A percentile compares a stretch with the other conserved stretches of the same genome.
Conservation (phyloP, 2,113 vertebrate species). For the Stictonetta naevosa region DNA sequence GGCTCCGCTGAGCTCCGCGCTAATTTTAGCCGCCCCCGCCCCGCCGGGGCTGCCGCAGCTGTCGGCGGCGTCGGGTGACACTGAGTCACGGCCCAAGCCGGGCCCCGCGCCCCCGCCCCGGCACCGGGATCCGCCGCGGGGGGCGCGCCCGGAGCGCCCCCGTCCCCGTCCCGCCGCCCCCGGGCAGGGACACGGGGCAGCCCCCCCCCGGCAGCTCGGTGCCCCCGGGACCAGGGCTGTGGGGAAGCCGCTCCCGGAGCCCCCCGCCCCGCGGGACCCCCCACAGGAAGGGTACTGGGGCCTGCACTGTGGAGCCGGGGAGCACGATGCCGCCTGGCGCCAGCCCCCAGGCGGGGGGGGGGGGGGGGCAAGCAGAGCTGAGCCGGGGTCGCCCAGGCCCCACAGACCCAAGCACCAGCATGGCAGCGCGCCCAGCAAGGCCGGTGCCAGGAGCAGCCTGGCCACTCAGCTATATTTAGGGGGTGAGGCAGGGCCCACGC, state of each 20-base stretch:
- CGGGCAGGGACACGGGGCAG: no score
- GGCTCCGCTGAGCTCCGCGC: background rate
- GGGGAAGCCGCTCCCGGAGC: no score
- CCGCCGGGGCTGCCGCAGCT: conserved; percentile 72
- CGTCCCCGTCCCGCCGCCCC: no score
- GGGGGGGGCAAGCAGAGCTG: no score
- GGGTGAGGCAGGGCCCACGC: conserved; percentile 16
- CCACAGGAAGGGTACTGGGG: background rate
- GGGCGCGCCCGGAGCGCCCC: no score
- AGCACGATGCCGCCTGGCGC: no score
- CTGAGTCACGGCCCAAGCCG: conserved; percentile 65
- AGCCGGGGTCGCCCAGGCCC: background rate
- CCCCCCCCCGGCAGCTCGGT: no score
- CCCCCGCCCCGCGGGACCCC: background rate
- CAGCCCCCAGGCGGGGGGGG: no score
- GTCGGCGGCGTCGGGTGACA: conserved; percentile 74
- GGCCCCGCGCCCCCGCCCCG: background rate
- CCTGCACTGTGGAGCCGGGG: no score
- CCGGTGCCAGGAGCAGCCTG: background rate
- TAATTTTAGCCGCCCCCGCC: conserved; percentile 63
- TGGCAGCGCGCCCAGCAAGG: background rate
- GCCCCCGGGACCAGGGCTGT: background rate
- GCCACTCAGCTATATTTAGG: conserved; percentile 37
- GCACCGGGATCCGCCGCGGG: no score
- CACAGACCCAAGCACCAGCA: fast-evolving